Evolutionary conservation across 2,888 invertebrate genomes (phyloP).

Genomic region (Gastrophysa polygoni): DNA sequence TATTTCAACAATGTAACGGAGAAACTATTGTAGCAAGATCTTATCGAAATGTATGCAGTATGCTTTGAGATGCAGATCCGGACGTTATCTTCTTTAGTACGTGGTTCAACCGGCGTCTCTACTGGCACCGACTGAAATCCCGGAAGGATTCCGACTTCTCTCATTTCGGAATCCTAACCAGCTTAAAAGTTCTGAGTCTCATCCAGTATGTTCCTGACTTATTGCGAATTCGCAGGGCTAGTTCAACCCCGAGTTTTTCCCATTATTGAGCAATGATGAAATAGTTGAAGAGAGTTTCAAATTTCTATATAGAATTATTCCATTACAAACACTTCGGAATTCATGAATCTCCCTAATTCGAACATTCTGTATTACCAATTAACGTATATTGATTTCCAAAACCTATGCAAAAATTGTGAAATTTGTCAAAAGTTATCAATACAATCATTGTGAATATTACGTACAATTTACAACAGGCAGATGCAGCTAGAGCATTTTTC

Average conservation of each 20-base stretch:
- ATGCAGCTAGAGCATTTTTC: no score
- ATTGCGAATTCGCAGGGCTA: background rate
- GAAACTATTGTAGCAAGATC: conserved; percentile 45
- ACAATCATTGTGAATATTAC: no score
- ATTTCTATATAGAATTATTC: no score
- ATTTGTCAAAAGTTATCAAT: no score
- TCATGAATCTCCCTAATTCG: no score
- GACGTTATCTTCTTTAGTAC: conserved; percentile 45
- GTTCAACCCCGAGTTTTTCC: background rate
- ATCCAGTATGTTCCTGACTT: conserved; percentile 35
- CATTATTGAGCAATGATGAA: background rate
- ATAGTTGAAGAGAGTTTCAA: background rate
- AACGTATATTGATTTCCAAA: no score
- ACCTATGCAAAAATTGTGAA: no score
- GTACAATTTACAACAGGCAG: no score
- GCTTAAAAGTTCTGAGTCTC: conserved; percentile 45
- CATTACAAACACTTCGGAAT: no score
- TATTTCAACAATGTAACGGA: conserved; percentile 36
- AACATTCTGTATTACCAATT: no score
- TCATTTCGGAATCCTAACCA: conserved; percentile 38
- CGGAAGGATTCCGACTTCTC: conserved; percentile 43
- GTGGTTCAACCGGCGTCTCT: conserved; percentile 37
- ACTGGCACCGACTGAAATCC: conserved; percentile 37
- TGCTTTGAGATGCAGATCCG: conserved; percentile 45
- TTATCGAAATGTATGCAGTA: conserved; percentile 47